phyloP scores from a whole-genome alignment of 2,797 vertebrate genomes.

The Scarus forsteni region DNA sequence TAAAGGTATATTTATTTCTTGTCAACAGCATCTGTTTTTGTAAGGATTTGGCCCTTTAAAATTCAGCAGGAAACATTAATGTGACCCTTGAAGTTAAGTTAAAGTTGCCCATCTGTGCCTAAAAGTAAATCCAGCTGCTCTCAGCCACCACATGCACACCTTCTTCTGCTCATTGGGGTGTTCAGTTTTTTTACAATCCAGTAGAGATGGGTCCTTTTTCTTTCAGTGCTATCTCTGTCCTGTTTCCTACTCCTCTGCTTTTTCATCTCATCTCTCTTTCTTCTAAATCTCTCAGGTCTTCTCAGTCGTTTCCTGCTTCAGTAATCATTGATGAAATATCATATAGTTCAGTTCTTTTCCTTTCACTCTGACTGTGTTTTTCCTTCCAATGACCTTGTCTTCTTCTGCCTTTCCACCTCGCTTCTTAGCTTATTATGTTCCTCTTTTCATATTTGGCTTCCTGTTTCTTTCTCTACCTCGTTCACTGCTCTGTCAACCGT shows the following conservation, averaged over 20 bases:
- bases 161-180: neutral
- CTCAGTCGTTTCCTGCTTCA: slow-evolving; percentile 14
- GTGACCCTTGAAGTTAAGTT: too few relatives aligned
- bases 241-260: neutral
- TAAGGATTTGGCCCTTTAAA: too few relatives aligned
- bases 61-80: too few relatives aligned
- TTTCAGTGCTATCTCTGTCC: neutral
- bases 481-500: neutral
- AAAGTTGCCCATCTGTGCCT: too few relatives aligned
- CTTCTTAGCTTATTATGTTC: neutral
- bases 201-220: neutral
- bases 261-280: slow-evolving; percentile 6
- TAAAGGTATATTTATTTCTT: too few relatives aligned
- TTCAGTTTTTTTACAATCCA: slow-evolving; percentile 7
- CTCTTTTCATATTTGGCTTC: slow-evolving; percentile 1
- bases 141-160: slow-evolving; percentile 7
- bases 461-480: slow-evolving; percentile 1
- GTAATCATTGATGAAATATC: slow-evolving; percentile 34
- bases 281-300: slow-evolving; percentile 16
- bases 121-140: neutral
- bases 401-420: neutral
- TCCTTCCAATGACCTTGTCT: neutral
- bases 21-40: too few relatives aligned
- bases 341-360: slow-evolving; percentile 8
- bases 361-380: neutral